Conservation (phyloP, 2,888 invertebrate genomes). For the Cordilura impudica region DNA sequence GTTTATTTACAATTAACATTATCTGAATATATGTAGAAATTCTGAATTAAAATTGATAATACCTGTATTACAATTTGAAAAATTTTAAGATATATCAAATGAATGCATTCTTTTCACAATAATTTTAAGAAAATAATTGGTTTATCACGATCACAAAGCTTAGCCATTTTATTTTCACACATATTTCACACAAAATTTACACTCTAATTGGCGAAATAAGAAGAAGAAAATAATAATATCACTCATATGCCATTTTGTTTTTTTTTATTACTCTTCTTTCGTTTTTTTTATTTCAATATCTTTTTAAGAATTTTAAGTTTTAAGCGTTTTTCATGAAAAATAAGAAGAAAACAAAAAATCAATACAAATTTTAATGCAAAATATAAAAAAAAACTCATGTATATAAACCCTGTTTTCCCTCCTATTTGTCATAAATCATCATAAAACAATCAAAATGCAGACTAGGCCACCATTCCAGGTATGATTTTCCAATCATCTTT, state of each 20-base stretch:
- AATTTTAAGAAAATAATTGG: slow-evolving; percentile 39
- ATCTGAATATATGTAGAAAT: too few species aligned
- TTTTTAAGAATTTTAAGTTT: neutral
- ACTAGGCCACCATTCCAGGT: slow-evolving; percentile 77
- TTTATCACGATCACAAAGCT: slow-evolving; percentile 41
- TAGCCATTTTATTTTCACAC: slow-evolving; percentile 23
- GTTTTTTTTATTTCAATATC: neutral
- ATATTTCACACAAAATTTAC: slow-evolving; percentile 16
- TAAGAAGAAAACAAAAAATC: slow-evolving; percentile 64
- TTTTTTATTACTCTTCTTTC: slow-evolving; percentile 17
- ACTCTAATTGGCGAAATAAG: slow-evolving; percentile 53
- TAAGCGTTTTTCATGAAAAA: slow-evolving; percentile 55
- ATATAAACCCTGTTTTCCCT: slow-evolving; percentile 71
- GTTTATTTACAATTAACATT: too few species aligned
- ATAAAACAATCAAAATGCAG: slow-evolving; percentile 70
- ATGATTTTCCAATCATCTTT: slow-evolving; percentile 67
- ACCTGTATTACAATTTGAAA: neutral
- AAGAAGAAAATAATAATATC: slow-evolving; percentile 41
- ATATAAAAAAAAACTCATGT: slow-evolving; percentile 70
- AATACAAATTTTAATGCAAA: slow-evolving; percentile 70
- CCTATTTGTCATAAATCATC: slow-evolving; percentile 58
- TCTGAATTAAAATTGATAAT: too few species aligned
- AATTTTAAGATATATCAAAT: neutral
- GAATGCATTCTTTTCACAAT: slow-evolving; percentile 42
- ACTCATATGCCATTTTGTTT: slow-evolving; percentile 52